phyloP scores from a whole-genome alignment of 2,113 vertebrate genomes.

The Platichthys stellatus region DNA sequence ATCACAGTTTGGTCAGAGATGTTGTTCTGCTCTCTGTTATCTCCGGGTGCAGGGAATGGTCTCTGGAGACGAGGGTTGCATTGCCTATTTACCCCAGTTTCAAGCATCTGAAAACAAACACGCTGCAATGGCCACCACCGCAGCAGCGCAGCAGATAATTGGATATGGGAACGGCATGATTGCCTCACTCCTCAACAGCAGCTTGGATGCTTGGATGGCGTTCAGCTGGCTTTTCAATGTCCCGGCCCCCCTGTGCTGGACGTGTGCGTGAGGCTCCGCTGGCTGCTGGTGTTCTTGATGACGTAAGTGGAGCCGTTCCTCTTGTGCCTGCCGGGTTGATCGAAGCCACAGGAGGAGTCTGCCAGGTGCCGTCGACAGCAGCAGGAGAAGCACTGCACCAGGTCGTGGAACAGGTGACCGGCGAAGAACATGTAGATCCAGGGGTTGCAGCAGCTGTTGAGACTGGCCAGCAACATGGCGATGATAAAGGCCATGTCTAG shows the following conservation, averaged over 20 bases:
- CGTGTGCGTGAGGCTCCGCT: slow-evolving; percentile 82
- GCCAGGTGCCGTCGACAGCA: slow-evolving; percentile 80
- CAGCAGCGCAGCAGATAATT: slow-evolving; percentile 6
- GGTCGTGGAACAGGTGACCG: slow-evolving; percentile 90
- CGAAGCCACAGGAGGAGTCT: slow-evolving; percentile 71
- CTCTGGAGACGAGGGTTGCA: slow-evolving; percentile 24
- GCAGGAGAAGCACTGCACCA: slow-evolving; percentile 85
- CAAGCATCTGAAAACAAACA: slow-evolving; percentile 23
- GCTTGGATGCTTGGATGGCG: slow-evolving; percentile 4
- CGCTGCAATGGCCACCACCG: background rate
- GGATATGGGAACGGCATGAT: slow-evolving; percentile 7
- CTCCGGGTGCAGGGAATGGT: background rate
- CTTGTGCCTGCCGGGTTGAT: slow-evolving; percentile 79
- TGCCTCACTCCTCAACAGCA: slow-evolving; percentile 2
- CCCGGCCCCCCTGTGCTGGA: slow-evolving; percentile 50
- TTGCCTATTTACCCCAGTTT: background rate
- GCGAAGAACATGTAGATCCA: slow-evolving; percentile 98
- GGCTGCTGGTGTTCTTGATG: slow-evolving; percentile 85
- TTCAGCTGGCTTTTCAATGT: slow-evolving; percentile 37
- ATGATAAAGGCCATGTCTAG: slow-evolving; percentile 91
- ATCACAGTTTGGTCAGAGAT: slow-evolving; percentile 5
- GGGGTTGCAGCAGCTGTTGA: slow-evolving; percentile 97
- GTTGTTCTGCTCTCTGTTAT: slow-evolving; percentile 29
- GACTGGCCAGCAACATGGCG: slow-evolving; percentile 91
- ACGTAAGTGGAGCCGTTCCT: slow-evolving; percentile 85